Evolutionary conservation across 2,113 vertebrate genomes (phyloP), one percentile per base, ranked within the genome.

Genomic region (Lutjanus erythropterus): DNA sequence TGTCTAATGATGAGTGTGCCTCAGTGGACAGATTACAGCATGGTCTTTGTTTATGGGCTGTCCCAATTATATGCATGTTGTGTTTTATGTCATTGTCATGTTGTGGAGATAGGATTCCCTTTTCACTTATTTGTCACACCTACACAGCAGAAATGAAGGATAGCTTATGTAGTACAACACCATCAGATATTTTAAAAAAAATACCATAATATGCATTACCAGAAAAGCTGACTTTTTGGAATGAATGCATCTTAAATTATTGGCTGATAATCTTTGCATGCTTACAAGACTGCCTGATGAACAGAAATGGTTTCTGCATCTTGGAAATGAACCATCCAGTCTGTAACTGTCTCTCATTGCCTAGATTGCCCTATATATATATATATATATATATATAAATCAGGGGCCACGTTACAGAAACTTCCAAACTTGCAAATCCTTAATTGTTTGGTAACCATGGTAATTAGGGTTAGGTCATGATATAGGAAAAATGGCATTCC

Each of bases 1-100:
- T 80, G 78, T 61, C 78, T 88, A 80, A 84, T 85, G 77, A 80
- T 46, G 84, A 85, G 68, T 72, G n/a, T 16, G 82, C 78, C 74
- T 86, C 74, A 52, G 69, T 75, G 77, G 74, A 80, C 70, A 72
- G 35, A 88, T 86, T 84, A 77, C 71, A 73, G 42, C 58, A 60
- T 37, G 47, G 33, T 50, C 47, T 86, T 75, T 78, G 65, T 80
- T 86, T 75, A 82, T 78, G 50, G 58, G 21, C 52, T 75, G 49
- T 46, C 56, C 65, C 39, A 44, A 41, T 77, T 65, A 70, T 53
- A 68, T 66, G 41, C 31, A 66, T 65, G 53, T 65, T 53, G 49
- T 55, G 67, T 64, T 65, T 79, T 23, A 62, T 70, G 42, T 62
- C 53, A 61, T 41, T 52, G 50, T 75, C 9, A 50, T 81, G 25